Evolutionary conservation across 2,888 invertebrate genomes (phyloP), one percentile per base, ranked within the genome.

Genomic region (Aplocera efformata): DNA sequence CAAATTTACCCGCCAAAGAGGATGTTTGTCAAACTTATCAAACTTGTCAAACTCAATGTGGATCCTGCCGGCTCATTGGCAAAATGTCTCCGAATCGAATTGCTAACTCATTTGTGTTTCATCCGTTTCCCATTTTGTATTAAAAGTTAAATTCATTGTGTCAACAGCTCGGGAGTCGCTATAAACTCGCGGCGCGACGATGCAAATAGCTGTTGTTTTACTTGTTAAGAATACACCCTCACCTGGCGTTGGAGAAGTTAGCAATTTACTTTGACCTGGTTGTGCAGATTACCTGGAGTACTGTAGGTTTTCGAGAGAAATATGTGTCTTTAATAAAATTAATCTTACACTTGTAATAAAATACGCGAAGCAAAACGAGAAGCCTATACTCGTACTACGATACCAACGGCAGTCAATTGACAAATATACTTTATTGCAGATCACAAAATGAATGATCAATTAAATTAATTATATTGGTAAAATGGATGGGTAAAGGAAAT

Each of bases 21-120:
- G 35, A 20, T 36, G 42, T 53, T 51, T 37, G 44, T 50, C 50
- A 48, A 50, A 49, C 38, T 51, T 51, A 48, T n/a, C n/a, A n/a
- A n/a, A 17, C 5, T 17, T 17, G 3, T 50, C 43, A 50, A 50
- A 49, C 40, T 42, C 36, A 20, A 48, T 45, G 42, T 20, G 42
- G 40, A 39, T 42, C 33, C 31, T 23, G 21, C 44, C 41, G 43
- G 49, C 55, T 57, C 50, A 53, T 58, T 50, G 53, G 27, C 46
- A 45, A 46, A 60, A 58, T 54, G 60, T 56, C 58, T 39, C 51
- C 30, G 28, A 47, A 45, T 46, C 31, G 49, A 48, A 48, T 53
- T 50, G 17, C 21, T 28, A 52, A 42, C 51, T 55, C 55, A 48
- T 57, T 53, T 48, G 47, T 53, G 50, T 55, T 53, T 48, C 50